A percentile compares a stretch with the other conserved stretches of the same genome.
Conservation (phyloP, 2,888 invertebrate species). For the Drosophila merina region DNA sequence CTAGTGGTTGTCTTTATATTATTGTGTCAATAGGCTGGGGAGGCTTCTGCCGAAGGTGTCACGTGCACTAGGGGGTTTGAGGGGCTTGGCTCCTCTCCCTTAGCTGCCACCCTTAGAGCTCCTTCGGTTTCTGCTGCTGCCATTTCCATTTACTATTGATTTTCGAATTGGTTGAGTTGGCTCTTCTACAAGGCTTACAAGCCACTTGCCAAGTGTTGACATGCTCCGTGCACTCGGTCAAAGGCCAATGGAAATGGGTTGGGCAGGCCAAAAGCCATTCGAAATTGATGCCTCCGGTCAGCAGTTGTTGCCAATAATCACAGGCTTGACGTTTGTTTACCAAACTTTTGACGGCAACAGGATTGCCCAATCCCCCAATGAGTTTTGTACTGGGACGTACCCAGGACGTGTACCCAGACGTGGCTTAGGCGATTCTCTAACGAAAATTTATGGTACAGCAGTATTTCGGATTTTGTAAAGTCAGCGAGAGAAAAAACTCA, state of each 20-base stretch:
- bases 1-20: conserved; percentile 26
- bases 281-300: conserved; percentile 13
- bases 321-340: conserved; percentile 33
- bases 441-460: not conserved
- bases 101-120: conserved; percentile 4
- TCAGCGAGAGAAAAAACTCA: not conserved
- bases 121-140: conserved; percentile 1
- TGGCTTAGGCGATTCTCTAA: not conserved
- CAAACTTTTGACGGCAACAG: conserved; percentile 10
- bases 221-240: conserved; percentile 34
- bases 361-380: not conserved
- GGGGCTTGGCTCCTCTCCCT: not conserved
- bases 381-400: too few relatives aligned
- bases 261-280: conserved; percentile 12
- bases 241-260: conserved; percentile 14
- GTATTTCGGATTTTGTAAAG: not conserved
- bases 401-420: not conserved
- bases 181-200: conserved; percentile 2
- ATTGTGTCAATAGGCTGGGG: not conserved
- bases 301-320: conserved; percentile 21
- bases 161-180: conserved; percentile 26
- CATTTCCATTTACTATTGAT: conserved; percentile 60
- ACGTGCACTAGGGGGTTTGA: conserved; percentile 44
- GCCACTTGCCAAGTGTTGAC: conserved; percentile 53
- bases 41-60: conserved; percentile 56